Base-by-base conservation (phyloP, 92 coral and sea anemone species). In the Phenganax stokvisi region DNA sequence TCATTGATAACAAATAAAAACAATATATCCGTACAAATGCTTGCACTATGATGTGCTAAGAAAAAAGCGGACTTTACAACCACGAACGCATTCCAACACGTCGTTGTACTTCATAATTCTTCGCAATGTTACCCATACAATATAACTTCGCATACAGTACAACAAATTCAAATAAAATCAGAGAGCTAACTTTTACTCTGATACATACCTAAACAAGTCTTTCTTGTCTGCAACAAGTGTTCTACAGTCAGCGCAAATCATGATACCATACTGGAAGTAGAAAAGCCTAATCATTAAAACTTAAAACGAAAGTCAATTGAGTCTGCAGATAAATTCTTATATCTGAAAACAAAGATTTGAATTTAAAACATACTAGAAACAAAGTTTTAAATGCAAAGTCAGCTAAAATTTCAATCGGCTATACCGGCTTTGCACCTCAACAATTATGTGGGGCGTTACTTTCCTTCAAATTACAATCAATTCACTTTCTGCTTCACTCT, bases 131-230 rank as follows among this genome's bases (percentile, higher is more conserved):
- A 58, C 13, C 63, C 15, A 12, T 12, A 12, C 63, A 64, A 64
- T 2, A 12, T 12, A 37, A 54, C 13, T 37, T 37, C 47, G 2
- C 47, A 37, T 37, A 5, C 47, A 37, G 47, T 37, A 37, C 3
- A 37, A 37, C 3, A 37, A 37, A 5, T 37, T 37, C 47, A 37
- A 37, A 37, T 37, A 37, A 37, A 37, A 37, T 37, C 5, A 37
- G 47, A 37, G 5, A 37, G 47, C 47, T 37, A 37, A 5, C 47
- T 37, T 1, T 37, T 1, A 37, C 3, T 37, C 17, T 54, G n/a
- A 7, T n/a, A 74, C 85, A 16, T 74, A 91, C 98, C 98, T 87
- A 87, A 93, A 93, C 81, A 93, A 77, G 71, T 93, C 98, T 37
- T 85, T 92, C 80, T 93, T 93, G 60, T 88, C 90, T 27, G 88